Evolutionary conservation across 2,888 invertebrate species (phyloP).

Genomic region (Cryptus armator): DNA sequence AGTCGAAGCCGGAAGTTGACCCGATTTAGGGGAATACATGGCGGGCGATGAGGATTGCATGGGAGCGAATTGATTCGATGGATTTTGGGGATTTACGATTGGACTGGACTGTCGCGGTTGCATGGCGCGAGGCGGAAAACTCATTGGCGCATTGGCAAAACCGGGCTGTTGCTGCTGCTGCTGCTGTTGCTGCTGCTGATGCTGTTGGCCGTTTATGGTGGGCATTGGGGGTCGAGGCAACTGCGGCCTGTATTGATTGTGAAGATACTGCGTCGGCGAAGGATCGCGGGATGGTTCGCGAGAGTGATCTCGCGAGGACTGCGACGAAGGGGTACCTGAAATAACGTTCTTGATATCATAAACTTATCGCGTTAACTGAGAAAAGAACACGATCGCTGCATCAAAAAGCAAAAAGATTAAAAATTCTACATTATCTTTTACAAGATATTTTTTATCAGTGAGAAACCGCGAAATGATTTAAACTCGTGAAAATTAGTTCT

Average conservation of each 20-base stretch:
- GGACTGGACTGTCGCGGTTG: constrained; percentile 65
- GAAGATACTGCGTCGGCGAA: constrained; percentile 83
- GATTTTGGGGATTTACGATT: constrained; percentile 54
- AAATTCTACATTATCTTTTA: too few relatives aligned
- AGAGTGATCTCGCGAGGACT: constrained; percentile 86
- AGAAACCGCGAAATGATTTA: too few relatives aligned
- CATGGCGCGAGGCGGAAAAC: constrained; percentile 49
- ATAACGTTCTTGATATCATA: neutral
- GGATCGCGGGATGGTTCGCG: constrained; percentile 85
- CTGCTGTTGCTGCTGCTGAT: constrained; percentile 65
- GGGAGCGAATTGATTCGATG: constrained; percentile 29
- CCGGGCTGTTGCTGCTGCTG: constrained; percentile 9
- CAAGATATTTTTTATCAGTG: too few relatives aligned
- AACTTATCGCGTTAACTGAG: neutral
- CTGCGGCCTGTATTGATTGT: constrained; percentile 79
- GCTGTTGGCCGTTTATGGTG: constrained; percentile 79
- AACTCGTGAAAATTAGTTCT: too few relatives aligned
- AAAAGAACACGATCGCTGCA: neutral
- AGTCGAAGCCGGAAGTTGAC: constrained; percentile 36
- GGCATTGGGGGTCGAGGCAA: constrained; percentile 77
- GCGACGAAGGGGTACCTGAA: constrained; percentile 84
- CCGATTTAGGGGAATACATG: constrained; percentile 18
- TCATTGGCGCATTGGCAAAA: constrained; percentile 27
- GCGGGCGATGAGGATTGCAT: constrained; percentile 21
- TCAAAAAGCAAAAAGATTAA: too few relatives aligned